Evolutionary conservation across 2,113 vertebrate species (phyloP).

Genomic region (Labrus mixtus): DNA sequence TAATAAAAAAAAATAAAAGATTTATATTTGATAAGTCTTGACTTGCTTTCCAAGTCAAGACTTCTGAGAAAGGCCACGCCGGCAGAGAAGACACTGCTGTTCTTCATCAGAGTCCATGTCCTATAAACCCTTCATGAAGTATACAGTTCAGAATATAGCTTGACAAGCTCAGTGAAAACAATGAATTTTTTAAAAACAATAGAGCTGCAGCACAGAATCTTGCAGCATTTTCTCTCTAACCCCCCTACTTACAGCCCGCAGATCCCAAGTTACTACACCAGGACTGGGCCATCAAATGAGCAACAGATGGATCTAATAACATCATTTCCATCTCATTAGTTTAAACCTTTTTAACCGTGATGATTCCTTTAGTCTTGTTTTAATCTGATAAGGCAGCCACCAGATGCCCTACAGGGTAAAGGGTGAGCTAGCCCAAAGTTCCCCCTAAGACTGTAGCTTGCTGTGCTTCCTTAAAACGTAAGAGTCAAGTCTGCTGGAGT

Average conservation of each 20-base stretch:
- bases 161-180: not conserved
- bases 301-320: conserved; percentile 71
- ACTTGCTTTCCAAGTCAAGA: conserved; percentile 12
- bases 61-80: conserved; percentile 1
- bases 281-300: conserved; percentile 46
- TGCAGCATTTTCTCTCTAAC: not conserved
- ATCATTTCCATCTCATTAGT: conserved; percentile 70
- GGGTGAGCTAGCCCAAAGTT: conserved; percentile 5
- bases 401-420: conserved; percentile 37
- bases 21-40: conserved; percentile 17
- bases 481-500: conserved; percentile 12
- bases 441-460: conserved; percentile 17
- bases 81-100: not conserved
- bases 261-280: conserved; percentile 19
- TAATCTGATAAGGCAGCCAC: conserved; percentile 59
- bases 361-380: conserved; percentile 31
- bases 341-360: conserved; percentile 64
- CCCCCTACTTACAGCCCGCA: conserved; percentile 5
- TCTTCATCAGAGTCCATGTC: conserved; percentile 13
- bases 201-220: not conserved
- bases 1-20: not conserved
- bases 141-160: not conserved
- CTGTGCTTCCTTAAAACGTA: conserved; percentile 13
- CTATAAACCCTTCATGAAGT: not conserved
- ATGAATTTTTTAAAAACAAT: not conserved